Conservation (phyloP, 2,113 vertebrate species). For the Condylura cristata region DNA sequence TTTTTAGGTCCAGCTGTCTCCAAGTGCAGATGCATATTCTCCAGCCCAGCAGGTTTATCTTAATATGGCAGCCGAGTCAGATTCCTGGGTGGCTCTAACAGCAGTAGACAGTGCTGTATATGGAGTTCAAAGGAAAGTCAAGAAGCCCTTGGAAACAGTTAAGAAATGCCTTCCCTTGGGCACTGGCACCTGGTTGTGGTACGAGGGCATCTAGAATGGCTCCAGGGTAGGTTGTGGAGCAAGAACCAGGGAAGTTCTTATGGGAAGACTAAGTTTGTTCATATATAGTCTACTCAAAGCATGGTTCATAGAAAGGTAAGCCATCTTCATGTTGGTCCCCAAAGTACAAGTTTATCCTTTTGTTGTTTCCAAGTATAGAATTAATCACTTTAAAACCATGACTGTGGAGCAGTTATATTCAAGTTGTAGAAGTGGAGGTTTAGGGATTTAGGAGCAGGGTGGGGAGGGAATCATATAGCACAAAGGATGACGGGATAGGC, state of each 20-base stretch:
- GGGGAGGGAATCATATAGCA: background rate
- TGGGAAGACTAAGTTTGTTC: background rate
- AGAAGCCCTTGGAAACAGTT: slow-evolving; percentile 86
- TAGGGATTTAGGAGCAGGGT: background rate
- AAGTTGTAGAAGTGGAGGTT: background rate
- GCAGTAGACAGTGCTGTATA: slow-evolving; percentile 90
- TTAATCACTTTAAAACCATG: background rate
- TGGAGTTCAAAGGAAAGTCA: slow-evolving; percentile 81
- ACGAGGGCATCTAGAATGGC: background rate
- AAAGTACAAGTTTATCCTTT: background rate
- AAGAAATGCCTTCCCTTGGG: slow-evolving; percentile 25
- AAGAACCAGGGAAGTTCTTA: background rate
- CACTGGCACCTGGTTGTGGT: no score
- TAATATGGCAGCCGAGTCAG: slow-evolving; percentile 81
- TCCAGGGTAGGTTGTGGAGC: background rate
- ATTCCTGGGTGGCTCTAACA: slow-evolving; percentile 90
- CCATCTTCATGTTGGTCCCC: background rate
- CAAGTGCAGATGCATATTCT: slow-evolving; percentile 57
- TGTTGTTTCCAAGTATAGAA: background rate
- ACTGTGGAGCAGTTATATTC: background rate
- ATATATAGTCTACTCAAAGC: background rate
- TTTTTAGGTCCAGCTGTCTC: slow-evolving; percentile 85
- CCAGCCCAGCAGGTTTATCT: slow-evolving; percentile 86
- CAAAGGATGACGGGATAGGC: background rate
- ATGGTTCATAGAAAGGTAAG: background rate